Evolutionary conservation across 2,888 invertebrate genomes (phyloP).

Genomic region (Lomographa bimaculata): DNA sequence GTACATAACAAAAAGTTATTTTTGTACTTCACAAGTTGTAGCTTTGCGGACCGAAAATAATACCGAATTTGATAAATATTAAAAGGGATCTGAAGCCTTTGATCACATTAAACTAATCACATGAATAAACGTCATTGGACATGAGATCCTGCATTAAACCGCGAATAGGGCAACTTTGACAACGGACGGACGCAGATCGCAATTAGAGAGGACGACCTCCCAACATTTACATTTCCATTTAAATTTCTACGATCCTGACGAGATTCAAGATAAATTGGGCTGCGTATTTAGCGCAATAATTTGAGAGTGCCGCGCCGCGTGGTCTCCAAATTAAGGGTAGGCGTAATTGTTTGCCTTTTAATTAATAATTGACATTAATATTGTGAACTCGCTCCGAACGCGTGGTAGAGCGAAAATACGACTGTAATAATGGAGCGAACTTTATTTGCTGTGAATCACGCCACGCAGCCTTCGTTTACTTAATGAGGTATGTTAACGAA

Average conservation of each 20-base stretch:
- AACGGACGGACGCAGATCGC: conserved; percentile 64
- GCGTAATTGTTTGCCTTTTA: conserved; percentile 74
- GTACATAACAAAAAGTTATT: no score
- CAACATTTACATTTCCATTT: conserved; percentile 82
- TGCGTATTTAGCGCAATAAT: conserved; percentile 77
- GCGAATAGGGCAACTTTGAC: conserved; percentile 58
- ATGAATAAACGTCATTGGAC: conserved; percentile 40
- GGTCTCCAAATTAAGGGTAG: conserved; percentile 66
- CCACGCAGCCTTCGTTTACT: conserved; percentile 16
- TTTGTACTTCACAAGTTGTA: no score
- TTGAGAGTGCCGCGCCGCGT: conserved; percentile 61
- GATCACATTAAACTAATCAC: conserved; percentile 29
- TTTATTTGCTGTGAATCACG: conserved; percentile 24
- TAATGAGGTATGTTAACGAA: conserved; percentile 25
- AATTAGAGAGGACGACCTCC: conserved; percentile 71
- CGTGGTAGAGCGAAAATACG: conserved; percentile 24
- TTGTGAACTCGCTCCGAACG: conserved; percentile 45
- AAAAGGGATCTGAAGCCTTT: conserved; percentile 16
- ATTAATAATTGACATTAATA: conserved; percentile 74
- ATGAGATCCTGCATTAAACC: conserved; percentile 46
- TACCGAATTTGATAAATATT: conserved; percentile 20
- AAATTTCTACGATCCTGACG: conserved; percentile 77
- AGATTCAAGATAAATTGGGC: conserved; percentile 79
- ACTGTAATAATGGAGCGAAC: conserved; percentile 22
- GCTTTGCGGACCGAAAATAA: no score